phyloP scores from a whole-genome alignment of 2,888 invertebrate species.

The Crepidodera aurea region DNA sequence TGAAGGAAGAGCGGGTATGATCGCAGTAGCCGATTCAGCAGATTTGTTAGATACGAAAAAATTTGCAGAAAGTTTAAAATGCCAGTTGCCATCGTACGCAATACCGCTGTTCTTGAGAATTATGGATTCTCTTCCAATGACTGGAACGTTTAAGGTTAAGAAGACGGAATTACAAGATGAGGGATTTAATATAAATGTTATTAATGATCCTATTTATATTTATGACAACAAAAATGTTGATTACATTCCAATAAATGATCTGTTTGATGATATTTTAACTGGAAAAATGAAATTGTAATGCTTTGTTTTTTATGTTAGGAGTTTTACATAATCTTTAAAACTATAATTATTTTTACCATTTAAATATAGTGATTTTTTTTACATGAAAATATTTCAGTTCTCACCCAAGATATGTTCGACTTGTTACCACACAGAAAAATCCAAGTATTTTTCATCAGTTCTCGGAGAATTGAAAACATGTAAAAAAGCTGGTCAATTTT shows the following conservation, averaged over 20 bases:
- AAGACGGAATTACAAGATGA: slow-evolving; percentile 87
- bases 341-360: too few species aligned
- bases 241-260: slow-evolving; percentile 52
- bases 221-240: slow-evolving; percentile 53
- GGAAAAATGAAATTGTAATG: slow-evolving; percentile 47
- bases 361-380: too few species aligned
- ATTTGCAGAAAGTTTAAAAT: slow-evolving; percentile 72
- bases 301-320: too few species aligned
- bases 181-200: slow-evolving; percentile 78
- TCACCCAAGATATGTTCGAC: too few species aligned
- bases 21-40: slow-evolving; percentile 79
- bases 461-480: too few species aligned
- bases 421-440: too few species aligned
- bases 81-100: slow-evolving; percentile 84
- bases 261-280: slow-evolving; percentile 54
- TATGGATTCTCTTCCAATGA: slow-evolving; percentile 78
- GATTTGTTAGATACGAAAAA: slow-evolving; percentile 67
- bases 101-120: slow-evolving; percentile 88
- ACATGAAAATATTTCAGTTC: too few species aligned
- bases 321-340: not conserved
- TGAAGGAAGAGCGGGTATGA: slow-evolving; percentile 95
- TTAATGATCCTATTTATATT: slow-evolving; percentile 78
- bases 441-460: too few species aligned
- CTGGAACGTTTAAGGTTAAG: slow-evolving; percentile 92
- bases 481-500: too few species aligned